Evolutionary conservation across 2,888 invertebrate species (phyloP), one percentile per base, ranked within the genome.

Genomic region (Eristalis tenax): DNA sequence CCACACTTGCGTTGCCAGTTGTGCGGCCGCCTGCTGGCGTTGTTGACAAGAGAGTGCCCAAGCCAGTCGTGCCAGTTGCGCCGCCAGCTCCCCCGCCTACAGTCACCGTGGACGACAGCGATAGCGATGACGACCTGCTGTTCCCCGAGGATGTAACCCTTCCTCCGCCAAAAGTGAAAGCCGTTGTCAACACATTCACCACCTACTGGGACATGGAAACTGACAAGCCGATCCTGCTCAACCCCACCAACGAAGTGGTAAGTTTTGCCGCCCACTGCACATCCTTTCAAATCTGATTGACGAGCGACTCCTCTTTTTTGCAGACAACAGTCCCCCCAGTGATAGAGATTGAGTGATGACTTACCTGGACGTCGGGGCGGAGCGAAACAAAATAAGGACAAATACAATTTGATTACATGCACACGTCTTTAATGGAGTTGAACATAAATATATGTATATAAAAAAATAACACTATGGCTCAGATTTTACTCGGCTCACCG

Each of bases 151-250:
- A 83, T 18, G 13, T 71, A 2, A 0, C 11, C 5, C 10, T 86
- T 22, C 86, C 86, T 4, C 50, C 78, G 13, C 86, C 86, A 0
- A 86, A 79, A 56, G 10, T 64, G 8, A 86, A 78, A 32, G 4
- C 61, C n/a, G 18, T 82, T 0, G n/a, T 40, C 22, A 64, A 86
- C 15, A 86, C 86, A 0, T 86, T 83, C 22, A 78, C 78, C 18
- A 86, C 86, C 1, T 86, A 86, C 70, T 86, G 40, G 40, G 86
- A 86, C 23, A 57, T 86, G 75, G 78, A 86, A n/a, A 66, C 63
- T 1, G 66, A 63, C 1, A 26, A 65, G 10, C 78, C 66, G 3
- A 78, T 86, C 13, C 23, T 61, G 11, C 32, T 86, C 0, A 77
- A 85, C 26, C 65, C 81, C 2, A 3, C 35, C 18, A 64, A 13